Evolutionary conservation across 2,888 invertebrate genomes (phyloP).

Genomic region (Norana najaformis): DNA sequence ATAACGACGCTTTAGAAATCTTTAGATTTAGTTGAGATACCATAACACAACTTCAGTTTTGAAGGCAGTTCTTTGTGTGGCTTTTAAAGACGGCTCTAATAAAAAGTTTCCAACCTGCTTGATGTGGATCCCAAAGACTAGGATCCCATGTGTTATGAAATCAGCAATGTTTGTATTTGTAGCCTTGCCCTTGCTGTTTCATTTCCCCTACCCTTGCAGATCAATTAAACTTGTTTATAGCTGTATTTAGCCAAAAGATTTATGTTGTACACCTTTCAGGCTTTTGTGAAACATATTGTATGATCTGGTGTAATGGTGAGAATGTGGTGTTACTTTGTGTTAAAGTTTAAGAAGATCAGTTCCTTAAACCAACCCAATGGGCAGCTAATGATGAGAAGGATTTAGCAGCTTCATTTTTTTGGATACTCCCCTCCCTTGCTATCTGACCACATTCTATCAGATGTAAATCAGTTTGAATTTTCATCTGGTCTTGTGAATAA

Average conservation of each 20-base stretch:
- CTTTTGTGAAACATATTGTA: conserved; percentile 4
- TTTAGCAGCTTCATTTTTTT: neutral
- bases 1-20: too few species aligned
- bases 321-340: neutral
- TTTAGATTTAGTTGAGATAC: too few species aligned
- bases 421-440: neutral
- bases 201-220: too few species aligned
- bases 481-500: neutral
- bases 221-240: neutral
- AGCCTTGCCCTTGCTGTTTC: neutral
- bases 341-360: too few species aligned
- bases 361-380: too few species aligned
- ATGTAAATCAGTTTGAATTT: neutral
- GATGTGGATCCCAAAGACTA: neutral
- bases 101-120: too few species aligned
- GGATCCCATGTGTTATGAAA: neutral
- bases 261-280: neutral
- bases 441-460: neutral
- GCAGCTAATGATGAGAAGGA: neutral
- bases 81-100: too few species aligned
- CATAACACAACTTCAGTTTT: too few species aligned
- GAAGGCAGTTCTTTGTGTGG: too few species aligned
- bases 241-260: neutral
- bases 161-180: neutral
- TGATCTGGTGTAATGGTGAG: too few species aligned